Base-by-base conservation (phyloP, 1,140 invertebrate species). In the Reticulitermes speratus region DNA sequence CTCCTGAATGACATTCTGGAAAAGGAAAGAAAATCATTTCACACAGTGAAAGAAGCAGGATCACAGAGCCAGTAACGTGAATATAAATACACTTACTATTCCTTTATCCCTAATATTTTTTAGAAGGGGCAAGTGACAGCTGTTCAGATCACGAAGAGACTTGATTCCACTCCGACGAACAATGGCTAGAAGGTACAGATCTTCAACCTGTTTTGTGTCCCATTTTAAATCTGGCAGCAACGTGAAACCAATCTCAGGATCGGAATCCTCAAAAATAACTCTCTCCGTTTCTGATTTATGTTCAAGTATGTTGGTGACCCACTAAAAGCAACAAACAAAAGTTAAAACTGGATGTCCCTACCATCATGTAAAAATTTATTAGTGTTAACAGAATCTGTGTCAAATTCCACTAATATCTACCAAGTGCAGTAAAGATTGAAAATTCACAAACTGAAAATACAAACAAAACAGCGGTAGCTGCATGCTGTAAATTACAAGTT, bases 261-360 rank as follows among this genome's bases (percentile, higher is more conserved):
- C 95, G 19, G 91, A 88, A 91, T 99, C 97, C 90, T 99, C 96
- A 90, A 93, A 96, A 11, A 99, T 92, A 83, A 99, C 95, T 88
- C 96, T 94, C 45, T 99, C 98, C 9, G 92, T 91, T 93, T 99
- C 98, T 86, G 94, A 94, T 90, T 96, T 97, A 88, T 98, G 97
- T 75, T 98, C 95, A 19, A 99, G 90, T 88, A 99, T 98, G 91
- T 99, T 99, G 90, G 97, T 96, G 0, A 99, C 95, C 98, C 98
- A 99, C 96, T 99, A 90, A 85, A 95, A 94, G 88, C 87, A 88
- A 89, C 89, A 87, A 82, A 87, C 44, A 52, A 32, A 75, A 86
- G 44, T 44, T 14, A 44, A 32, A 82, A 44, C 12, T 38, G 14
- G 52, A 55, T 55, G 52, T 21, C 19, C 19, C 52, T 55, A 16